phyloP scores from a whole-genome alignment of 2,888 invertebrate genomes.

The Melanophora roralis region DNA sequence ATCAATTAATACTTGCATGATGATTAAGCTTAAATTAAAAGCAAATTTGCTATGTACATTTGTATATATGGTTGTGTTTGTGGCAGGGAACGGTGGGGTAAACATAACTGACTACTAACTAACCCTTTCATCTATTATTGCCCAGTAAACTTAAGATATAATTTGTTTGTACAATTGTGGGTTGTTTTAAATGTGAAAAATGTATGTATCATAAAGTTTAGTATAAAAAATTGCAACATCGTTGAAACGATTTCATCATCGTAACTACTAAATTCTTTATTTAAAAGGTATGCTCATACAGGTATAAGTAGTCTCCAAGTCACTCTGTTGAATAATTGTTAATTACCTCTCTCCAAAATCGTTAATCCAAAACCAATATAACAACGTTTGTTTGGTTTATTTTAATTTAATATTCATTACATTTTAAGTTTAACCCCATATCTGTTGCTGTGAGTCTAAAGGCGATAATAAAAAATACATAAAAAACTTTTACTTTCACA shows the following conservation, averaged over 20 bases:
- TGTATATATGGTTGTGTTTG: neutral
- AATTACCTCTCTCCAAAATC: too few species aligned
- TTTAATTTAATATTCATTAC: too few species aligned
- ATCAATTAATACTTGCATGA: slow-evolving; percentile 10
- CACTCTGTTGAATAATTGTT: too few species aligned
- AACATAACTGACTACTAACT: neutral
- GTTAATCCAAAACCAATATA: too few species aligned
- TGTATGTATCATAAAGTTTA: slow-evolving; percentile 62
- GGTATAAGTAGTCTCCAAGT: too few species aligned
- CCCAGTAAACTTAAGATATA: slow-evolving; percentile 23
- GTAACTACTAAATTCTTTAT: slow-evolving; percentile 34
- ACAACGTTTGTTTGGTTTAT: too few species aligned
- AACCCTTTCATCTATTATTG: slow-evolving; percentile 38
- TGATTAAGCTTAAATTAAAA: neutral
- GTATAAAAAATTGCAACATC: slow-evolving; percentile 49
- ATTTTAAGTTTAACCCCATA: too few species aligned
- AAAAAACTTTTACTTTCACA: too few species aligned
- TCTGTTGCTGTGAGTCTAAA: too few species aligned
- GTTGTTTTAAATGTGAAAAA: slow-evolving; percentile 44
- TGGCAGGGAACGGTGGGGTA: neutral
- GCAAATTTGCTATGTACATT: neutral
- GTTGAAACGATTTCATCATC: slow-evolving; percentile 55
- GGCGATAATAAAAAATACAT: too few species aligned
- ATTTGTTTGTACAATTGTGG: slow-evolving; percentile 37
- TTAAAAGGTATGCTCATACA: neutral